These are phyloP conservation scores for Cephus runcator DNA, from an alignment of 2,888 invertebrate species.

Conservation along the genomic window DNA sequence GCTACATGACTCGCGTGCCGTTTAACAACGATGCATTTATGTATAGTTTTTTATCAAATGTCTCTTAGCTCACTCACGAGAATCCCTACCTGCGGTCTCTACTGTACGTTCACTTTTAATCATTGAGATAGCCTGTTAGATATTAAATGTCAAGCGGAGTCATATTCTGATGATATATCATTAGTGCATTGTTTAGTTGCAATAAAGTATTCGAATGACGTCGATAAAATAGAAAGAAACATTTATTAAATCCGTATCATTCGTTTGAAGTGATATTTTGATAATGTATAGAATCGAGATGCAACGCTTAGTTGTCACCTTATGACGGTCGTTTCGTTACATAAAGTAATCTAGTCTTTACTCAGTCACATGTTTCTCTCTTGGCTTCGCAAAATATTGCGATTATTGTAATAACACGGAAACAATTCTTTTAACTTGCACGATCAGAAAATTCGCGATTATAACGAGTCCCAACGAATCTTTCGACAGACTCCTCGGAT, in stretches of 20 bases:
- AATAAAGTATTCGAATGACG: background rate
- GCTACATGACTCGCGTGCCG: constrained; percentile 27
- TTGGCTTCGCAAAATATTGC: background rate
- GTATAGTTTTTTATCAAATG: background rate
- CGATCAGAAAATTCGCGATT: background rate
- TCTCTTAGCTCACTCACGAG: background rate
- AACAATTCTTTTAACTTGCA: background rate
- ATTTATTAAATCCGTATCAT: background rate
- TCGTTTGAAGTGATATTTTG: background rate
- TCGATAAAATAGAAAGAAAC: background rate
- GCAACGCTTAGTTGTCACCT: background rate
- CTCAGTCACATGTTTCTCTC: background rate
- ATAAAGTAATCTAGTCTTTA: background rate
- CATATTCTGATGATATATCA: background rate
- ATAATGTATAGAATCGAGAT: background rate
- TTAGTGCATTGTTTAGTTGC: background rate
- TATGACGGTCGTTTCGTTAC: background rate
- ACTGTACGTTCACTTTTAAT: background rate
- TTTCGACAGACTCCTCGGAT: background rate
- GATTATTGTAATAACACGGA: too few relatives aligned
- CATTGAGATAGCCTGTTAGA: background rate
- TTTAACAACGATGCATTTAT: constrained; percentile 17
- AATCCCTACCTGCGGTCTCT: background rate
- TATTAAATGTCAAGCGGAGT: background rate
- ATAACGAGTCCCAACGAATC: background rate